Evolutionary conservation across 30 jellyfish, hydroid and myxozoan species (phyloP).

Genomic region (Nemopilema nomurai): DNA sequence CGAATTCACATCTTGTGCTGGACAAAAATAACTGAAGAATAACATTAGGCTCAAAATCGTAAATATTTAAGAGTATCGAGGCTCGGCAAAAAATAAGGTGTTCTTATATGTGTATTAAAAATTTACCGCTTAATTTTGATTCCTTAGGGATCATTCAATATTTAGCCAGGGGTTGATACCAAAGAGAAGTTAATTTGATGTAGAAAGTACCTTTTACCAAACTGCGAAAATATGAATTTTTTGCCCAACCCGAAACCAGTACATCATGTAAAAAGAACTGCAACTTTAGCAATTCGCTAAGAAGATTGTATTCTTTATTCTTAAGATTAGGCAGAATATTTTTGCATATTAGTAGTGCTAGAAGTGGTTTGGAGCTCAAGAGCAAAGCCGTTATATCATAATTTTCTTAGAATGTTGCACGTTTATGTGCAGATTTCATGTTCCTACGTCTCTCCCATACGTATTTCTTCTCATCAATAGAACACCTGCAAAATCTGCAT

Average conservation of each 20-base stretch:
- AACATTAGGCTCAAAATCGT: too few relatives aligned
- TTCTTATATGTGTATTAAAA: too few relatives aligned
- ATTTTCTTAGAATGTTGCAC: neutral
- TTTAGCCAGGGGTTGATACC: constrained; percentile 8
- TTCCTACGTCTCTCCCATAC: constrained; percentile 3
- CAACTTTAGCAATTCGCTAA: constrained; percentile 5
- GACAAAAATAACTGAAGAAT: too few relatives aligned
- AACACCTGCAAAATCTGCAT: constrained; percentile 2
- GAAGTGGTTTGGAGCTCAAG: neutral
- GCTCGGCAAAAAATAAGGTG: too few relatives aligned
- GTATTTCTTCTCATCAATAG: constrained; percentile 2
- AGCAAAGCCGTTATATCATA: neutral
- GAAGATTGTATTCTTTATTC: constrained; percentile 7
- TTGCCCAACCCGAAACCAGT: constrained; percentile 3
- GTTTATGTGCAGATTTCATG: constrained; percentile 5
- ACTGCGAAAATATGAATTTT: constrained; percentile 3
- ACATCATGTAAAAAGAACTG: neutral
- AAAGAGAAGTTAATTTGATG: neutral
- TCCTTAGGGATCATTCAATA: neutral
- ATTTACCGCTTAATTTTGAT: too few relatives aligned
- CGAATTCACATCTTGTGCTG: too few relatives aligned
- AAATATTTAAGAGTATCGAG: too few relatives aligned
- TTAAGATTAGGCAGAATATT: constrained; percentile 4
- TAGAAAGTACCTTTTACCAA: neutral
- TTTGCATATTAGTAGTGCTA: neutral